Conservation (phyloP, 2,113 vertebrate genomes). For the Muscicapa adusta region DNA sequence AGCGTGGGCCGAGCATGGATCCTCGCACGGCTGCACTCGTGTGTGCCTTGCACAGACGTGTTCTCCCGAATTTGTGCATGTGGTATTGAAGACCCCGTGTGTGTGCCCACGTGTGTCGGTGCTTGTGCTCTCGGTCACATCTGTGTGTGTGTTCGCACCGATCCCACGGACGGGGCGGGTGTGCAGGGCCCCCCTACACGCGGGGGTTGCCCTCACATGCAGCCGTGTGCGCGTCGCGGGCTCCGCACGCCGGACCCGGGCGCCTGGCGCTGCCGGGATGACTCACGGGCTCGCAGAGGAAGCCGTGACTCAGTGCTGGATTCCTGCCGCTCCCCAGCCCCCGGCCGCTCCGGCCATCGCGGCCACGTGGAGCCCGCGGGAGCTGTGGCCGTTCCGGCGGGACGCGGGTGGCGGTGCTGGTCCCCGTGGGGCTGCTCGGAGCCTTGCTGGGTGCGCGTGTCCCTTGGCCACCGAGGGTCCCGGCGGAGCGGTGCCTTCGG, state of each 20-base stretch:
- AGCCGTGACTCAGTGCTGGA: constrained; percentile 53
- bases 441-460: accelerated
- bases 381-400: not conserved
- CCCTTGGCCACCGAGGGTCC: accelerated
- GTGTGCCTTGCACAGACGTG: accelerated
- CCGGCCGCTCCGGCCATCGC: not conserved
- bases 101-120: accelerated
- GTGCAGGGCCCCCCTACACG: not conserved
- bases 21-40: accelerated
- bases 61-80: accelerated
- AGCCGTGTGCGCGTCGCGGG: not conserved
- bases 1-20: accelerated
- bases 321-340: constrained; percentile 5
- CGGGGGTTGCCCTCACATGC: not conserved
- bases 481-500: accelerated
- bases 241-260: not conserved
- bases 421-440: not conserved
- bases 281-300: constrained; percentile 34
- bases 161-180: not conserved
- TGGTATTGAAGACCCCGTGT: too few species aligned
- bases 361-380: constrained; percentile 15
- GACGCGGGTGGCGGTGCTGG: not conserved
- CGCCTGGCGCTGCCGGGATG: not conserved
- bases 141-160: not conserved
- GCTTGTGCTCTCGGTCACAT: not conserved